A percentile compares a stretch with the other conserved stretches of the same genome.
Conservation (phyloP, 2,888 invertebrate genomes). For the Eilema griseolum region DNA sequence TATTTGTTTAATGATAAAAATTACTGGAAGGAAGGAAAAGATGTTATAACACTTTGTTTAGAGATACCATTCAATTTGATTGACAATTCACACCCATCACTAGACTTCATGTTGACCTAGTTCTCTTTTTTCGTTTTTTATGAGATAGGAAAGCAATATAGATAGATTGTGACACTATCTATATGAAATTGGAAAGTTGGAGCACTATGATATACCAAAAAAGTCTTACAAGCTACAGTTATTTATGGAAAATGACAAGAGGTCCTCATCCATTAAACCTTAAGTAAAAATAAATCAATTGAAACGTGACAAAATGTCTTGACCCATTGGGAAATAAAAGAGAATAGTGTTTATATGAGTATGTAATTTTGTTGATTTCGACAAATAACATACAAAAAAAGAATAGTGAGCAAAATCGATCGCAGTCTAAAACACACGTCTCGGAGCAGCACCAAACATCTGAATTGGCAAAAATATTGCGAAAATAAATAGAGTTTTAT, state of each 20-base stretch:
- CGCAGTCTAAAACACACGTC: not conserved
- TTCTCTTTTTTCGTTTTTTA: slow-evolving; percentile 4
- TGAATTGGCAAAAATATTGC: not conserved
- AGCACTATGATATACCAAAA: not conserved
- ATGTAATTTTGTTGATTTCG: not conserved
- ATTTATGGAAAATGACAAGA: not conserved
- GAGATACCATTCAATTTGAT: slow-evolving; percentile 22
- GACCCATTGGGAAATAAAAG: not conserved
- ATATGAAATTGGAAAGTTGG: not conserved
- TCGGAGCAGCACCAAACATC: not conserved
- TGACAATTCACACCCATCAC: slow-evolving; percentile 2
- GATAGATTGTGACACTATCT: not conserved
- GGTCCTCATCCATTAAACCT: not conserved
- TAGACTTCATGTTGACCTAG: slow-evolving; percentile 34
- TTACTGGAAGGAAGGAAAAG: slow-evolving; percentile 37
- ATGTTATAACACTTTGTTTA: slow-evolving; percentile 22
- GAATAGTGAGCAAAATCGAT: not conserved
- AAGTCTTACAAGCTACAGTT: not conserved
- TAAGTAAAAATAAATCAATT: not conserved
- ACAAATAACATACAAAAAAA: no score
- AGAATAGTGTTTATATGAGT: not conserved
- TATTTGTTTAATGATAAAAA: slow-evolving; percentile 45
- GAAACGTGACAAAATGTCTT: not conserved
- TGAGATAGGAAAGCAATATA: slow-evolving; percentile 9
- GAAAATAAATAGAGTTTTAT: no score